Evolutionary conservation across 2,113 vertebrate genomes (phyloP).

Genomic region (Leiothrix lutea): DNA sequence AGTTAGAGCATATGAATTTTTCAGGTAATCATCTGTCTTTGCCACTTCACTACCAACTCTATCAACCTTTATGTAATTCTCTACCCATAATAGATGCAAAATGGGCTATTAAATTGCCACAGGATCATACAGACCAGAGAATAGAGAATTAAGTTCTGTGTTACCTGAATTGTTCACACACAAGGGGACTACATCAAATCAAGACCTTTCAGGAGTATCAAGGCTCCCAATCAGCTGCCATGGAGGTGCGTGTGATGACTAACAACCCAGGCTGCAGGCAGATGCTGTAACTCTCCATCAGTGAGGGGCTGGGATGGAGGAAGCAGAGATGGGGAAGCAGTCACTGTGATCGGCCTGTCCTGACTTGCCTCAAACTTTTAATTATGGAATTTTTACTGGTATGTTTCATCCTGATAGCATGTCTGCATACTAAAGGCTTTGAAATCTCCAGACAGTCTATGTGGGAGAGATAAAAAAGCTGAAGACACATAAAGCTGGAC

Average conservation of each 20-base stretch:
- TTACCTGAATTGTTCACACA: not conserved
- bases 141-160: not conserved
- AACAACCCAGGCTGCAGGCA: not conserved
- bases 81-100: not conserved
- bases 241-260: not conserved
- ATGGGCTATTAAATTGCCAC: not conserved
- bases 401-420: not conserved
- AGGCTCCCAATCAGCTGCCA: not conserved
- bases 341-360: not conserved
- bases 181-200: not conserved
- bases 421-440: not conserved
- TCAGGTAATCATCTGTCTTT: slow-evolving; percentile 2
- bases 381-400: not conserved
- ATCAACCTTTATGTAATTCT: not conserved
- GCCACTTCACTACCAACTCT: not conserved
- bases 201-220: not conserved
- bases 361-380: not conserved
- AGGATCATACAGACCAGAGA: not conserved
- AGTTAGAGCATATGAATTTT: slow-evolving; percentile 9
- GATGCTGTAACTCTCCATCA: not conserved
- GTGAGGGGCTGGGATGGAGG: not conserved
- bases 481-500: not conserved
- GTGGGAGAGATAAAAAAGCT: not conserved
- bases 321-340: not conserved
- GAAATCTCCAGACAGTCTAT: not conserved